These are phyloP conservation scores for Lineus longissimus DNA, from an alignment of 1,140 invertebrate genomes.

Conservation along the genomic window DNA sequence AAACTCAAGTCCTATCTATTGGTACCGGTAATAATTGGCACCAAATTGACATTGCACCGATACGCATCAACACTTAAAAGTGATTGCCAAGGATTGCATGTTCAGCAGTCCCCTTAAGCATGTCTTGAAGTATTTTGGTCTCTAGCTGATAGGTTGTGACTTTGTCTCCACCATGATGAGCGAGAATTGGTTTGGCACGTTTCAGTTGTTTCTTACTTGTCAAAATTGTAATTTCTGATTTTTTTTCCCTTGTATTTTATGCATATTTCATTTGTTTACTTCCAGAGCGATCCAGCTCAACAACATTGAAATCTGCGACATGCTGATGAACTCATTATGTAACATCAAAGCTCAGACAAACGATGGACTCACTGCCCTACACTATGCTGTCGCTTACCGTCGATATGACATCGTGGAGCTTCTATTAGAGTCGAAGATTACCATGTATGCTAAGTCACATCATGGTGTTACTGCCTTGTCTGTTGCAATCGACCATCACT, in stretches of 20 bases:
- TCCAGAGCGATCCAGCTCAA: conserved; percentile 40
- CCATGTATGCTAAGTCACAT: conserved; percentile 33
- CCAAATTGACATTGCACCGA: too few relatives aligned
- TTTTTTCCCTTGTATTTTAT: too few relatives aligned
- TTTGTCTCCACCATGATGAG: not conserved
- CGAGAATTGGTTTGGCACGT: conserved; percentile 4
- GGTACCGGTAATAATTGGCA: too few relatives aligned
- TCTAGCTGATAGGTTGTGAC: not conserved
- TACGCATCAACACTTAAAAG: too few relatives aligned
- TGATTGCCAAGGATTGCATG: too few relatives aligned
- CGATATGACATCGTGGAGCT: conserved; percentile 43
- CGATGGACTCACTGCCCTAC: conserved; percentile 42
- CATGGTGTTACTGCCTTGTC: conserved; percentile 43
- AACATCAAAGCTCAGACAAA: conserved; percentile 39
- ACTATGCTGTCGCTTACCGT: conserved; percentile 37
- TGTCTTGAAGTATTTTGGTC: too few relatives aligned
- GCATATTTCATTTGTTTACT: conserved; percentile 1
- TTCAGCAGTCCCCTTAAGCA: too few relatives aligned
- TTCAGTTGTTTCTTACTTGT: too few relatives aligned
- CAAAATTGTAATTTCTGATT: too few relatives aligned
- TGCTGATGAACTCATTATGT: conserved; percentile 41
- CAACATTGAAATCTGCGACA: conserved; percentile 39
- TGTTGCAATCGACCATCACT: conserved; percentile 42
- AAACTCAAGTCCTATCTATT: too few relatives aligned
- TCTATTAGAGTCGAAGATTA: conserved; percentile 34